A percentile compares a stretch with the other conserved stretches of the same genome.
Evolutionary conservation across 23 tunicate species (phyloP).

Genomic region (Pegea sp.): DNA sequence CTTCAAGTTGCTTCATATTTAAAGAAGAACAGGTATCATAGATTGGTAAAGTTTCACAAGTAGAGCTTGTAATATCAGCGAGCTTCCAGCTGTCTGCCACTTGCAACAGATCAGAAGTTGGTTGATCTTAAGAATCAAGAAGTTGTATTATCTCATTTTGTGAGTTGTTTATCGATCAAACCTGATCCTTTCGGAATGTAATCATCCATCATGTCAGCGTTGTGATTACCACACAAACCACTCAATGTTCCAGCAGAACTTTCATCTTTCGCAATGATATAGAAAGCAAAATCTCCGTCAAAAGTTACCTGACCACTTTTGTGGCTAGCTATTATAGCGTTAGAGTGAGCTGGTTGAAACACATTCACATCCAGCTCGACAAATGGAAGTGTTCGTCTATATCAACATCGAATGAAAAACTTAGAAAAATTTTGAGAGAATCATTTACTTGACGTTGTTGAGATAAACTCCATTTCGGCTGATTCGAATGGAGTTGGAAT

Average conservation of each 20-base stretch:
- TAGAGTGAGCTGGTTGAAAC: neutral
- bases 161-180: neutral
- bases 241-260: conserved; percentile 42
- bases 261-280: conserved; percentile 4
- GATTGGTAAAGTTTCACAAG: conserved; percentile 15
- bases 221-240: conserved; percentile 82
- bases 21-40: conserved; percentile 35
- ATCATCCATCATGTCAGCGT: conserved; percentile 51
- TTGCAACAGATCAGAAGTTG: conserved; percentile 11
- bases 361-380: neutral
- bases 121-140: conserved; percentile 2
- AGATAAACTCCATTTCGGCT: neutral
- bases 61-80: neutral
- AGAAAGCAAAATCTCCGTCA: conserved; percentile 6
- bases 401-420: no score
- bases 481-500: neutral
- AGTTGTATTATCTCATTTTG: neutral
- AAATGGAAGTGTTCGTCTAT: conserved; percentile 1
- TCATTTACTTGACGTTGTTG: no score
- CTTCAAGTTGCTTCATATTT: conserved; percentile 30
- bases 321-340: neutral
- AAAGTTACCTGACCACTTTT: neutral
- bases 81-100: conserved; percentile 63
- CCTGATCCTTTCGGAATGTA: conserved; percentile 34
- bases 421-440: no score